These are phyloP conservation scores for Pseudomyrmex sp. DNA, from an alignment of 1,140 invertebrate species.

Conservation along the genomic window DNA sequence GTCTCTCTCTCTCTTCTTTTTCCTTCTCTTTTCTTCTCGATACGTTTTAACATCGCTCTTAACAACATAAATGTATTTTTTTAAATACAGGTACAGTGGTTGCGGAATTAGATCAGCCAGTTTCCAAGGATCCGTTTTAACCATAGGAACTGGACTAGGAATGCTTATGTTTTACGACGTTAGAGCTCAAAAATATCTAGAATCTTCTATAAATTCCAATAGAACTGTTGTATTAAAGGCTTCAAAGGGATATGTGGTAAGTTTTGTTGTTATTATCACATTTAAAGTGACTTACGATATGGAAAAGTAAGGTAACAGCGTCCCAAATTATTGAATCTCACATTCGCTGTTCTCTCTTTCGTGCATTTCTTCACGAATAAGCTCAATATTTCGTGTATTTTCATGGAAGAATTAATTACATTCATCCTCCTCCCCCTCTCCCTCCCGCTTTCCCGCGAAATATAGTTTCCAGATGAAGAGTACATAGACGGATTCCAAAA, in stretches of 20 bases:
- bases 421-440: slow-evolving; percentile 10
- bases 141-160: slow-evolving; percentile 96
- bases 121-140: slow-evolving; percentile 95
- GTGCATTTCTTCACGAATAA: background rate
- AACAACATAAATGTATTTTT: slow-evolving; percentile 21
- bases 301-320: no score
- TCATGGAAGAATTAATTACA: slow-evolving; percentile 18
- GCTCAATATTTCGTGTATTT: slow-evolving; percentile 7
- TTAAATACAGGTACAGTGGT: slow-evolving; percentile 90
- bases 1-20: no score
- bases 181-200: slow-evolving; percentile 95
- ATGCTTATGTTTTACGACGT: slow-evolving; percentile 97
- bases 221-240: slow-evolving; percentile 95
- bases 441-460: background rate
- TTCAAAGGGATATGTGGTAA: slow-evolving; percentile 95
- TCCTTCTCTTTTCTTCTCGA: background rate
- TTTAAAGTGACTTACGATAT: slow-evolving; percentile 13
- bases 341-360: no score
- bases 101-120: slow-evolving; percentile 95
- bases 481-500: slow-evolving; percentile 92
- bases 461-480: slow-evolving; percentile 93
- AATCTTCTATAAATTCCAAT: slow-evolving; percentile 94
- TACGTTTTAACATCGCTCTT: background rate
- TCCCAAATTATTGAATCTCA: no score
- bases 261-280: slow-evolving; percentile 68